These are phyloP conservation scores for Archaeoteleia sp. DNA, from an alignment of 2,888 invertebrate genomes.

Conservation along the genomic window DNA sequence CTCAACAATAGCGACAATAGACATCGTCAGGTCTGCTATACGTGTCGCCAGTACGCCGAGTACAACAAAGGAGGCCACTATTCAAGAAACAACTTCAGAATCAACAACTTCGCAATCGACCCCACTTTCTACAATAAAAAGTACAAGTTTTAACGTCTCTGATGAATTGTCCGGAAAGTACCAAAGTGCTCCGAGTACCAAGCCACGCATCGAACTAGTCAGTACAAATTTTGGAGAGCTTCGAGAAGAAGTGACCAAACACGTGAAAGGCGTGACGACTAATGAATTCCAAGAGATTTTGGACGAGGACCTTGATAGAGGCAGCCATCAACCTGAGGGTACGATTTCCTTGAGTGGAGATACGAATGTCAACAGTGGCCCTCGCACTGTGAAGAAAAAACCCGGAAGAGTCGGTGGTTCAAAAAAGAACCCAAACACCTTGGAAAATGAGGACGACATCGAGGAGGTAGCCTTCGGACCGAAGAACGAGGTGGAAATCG, in stretches of 20 bases:
- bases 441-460: slow-evolving; percentile 43
- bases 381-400: slow-evolving; percentile 30
- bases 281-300: slow-evolving; percentile 32
- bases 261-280: slow-evolving; percentile 29
- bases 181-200: not conserved
- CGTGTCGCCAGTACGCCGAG: not conserved
- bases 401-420: slow-evolving; percentile 24
- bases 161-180: not conserved
- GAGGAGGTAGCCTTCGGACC: slow-evolving; percentile 47
- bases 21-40: slow-evolving; percentile 17
- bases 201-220: not conserved
- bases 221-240: slow-evolving; percentile 30
- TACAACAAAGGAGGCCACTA: too few species aligned
- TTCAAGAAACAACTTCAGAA: not conserved
- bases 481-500: slow-evolving; percentile 63
- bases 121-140: not conserved
- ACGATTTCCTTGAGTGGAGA: slow-evolving; percentile 64
- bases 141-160: not conserved
- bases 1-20: slow-evolving; percentile 36
- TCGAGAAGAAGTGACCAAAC: slow-evolving; percentile 18
- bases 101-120: not conserved
- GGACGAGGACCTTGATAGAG: slow-evolving; percentile 28
- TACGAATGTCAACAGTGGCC: slow-evolving; percentile 59
- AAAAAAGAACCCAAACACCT: slow-evolving; percentile 51
- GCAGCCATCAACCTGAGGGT: slow-evolving; percentile 12